phyloP scores from a whole-genome alignment of 2,888 invertebrate species.

The Sclerodermus sp. region DNA sequence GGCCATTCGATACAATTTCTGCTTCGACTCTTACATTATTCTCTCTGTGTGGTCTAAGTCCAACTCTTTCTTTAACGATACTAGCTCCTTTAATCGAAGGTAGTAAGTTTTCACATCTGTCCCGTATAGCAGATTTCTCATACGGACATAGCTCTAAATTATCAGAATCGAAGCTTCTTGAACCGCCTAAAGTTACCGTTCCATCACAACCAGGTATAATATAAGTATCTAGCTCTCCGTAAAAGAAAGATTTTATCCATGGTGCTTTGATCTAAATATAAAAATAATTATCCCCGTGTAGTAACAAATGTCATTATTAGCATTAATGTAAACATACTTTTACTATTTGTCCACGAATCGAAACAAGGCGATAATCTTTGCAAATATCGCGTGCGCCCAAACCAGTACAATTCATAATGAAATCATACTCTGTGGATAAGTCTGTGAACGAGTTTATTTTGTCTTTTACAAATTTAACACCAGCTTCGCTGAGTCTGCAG shows the following conservation, averaged over 20 bases:
- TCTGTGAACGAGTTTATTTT: slow-evolving; percentile 67
- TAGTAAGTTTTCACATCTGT: slow-evolving; percentile 74
- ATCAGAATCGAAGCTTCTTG: slow-evolving; percentile 80
- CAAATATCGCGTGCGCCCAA: slow-evolving; percentile 79
- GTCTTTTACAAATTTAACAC: slow-evolving; percentile 65
- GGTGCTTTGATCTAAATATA: slow-evolving; percentile 72
- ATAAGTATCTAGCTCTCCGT: slow-evolving; percentile 84
- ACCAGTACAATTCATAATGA: slow-evolving; percentile 85
- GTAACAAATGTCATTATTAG: neutral
- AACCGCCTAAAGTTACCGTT: slow-evolving; percentile 81
- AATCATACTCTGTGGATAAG: slow-evolving; percentile 65
- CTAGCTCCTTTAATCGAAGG: slow-evolving; percentile 64
- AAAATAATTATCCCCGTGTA: neutral
- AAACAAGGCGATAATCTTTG: slow-evolving; percentile 73
- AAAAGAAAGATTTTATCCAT: slow-evolving; percentile 88
- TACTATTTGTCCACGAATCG: slow-evolving; percentile 81
- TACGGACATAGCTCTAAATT: slow-evolving; percentile 68
- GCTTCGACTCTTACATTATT: slow-evolving; percentile 72
- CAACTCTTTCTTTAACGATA: slow-evolving; percentile 53
- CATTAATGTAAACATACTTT: slow-evolving; percentile 61
- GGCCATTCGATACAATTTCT: slow-evolving; percentile 56
- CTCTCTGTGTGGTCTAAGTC: slow-evolving; percentile 80
- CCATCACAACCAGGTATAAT: slow-evolving; percentile 77
- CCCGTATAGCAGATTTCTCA: slow-evolving; percentile 76
- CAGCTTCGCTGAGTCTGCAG: slow-evolving; percentile 63